Base-by-base conservation (phyloP, 1,140 invertebrate species). In the Batillaria attramentaria region DNA sequence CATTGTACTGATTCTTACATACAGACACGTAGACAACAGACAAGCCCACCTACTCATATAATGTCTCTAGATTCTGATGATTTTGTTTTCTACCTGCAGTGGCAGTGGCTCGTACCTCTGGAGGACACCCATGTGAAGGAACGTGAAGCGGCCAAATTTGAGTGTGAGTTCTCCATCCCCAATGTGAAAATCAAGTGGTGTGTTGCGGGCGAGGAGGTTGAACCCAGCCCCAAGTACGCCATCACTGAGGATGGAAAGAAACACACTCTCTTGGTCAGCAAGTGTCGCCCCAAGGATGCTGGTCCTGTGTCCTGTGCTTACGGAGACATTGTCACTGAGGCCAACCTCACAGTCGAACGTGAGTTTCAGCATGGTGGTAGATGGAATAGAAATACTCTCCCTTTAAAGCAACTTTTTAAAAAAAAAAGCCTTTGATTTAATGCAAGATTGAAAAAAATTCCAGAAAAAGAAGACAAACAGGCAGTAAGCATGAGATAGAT, bases 111-210 rank as follows among this genome's bases (percentile, higher is more conserved):
- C 18, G 84, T 81, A 68, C 85, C 87, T 28, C 83, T 91, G 37
- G 82, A 90, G 68, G 88, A 91, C 78, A 77, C 86, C n/a, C 81
- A 75, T 18, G 87, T 89, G 31, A 87, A 84, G 57, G 91, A 91
- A 78, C 88, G 86, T 50, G 89, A 89, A 65, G 85, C 87, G 8
- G 91, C 90, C 37, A 81, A 84, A 42, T 91, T 91, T 82, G 85
- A 89, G 57, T 91, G 90, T 82, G 87, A 90, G 82, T 81, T 89
- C 20, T 89, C 85, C 16, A 80, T 91, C 62, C 73, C 88, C 50
- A 86, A 91, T 66, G 86, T 90, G 62, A 85, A 83, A 37, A 87
- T 90, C 1, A 77, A 81, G 10, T 91, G 90, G 90, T 85, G 79
- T 37, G 80, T 90, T 6, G 85, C 88, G 46, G 89, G 82, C 54